Percentiles rank a stretch among this genome's conserved stretches.
These are phyloP conservation scores for Dendrophyllia cribrosa DNA, from an alignment of 64 coral and sea anemone species.

Conservation along the genomic window DNA sequence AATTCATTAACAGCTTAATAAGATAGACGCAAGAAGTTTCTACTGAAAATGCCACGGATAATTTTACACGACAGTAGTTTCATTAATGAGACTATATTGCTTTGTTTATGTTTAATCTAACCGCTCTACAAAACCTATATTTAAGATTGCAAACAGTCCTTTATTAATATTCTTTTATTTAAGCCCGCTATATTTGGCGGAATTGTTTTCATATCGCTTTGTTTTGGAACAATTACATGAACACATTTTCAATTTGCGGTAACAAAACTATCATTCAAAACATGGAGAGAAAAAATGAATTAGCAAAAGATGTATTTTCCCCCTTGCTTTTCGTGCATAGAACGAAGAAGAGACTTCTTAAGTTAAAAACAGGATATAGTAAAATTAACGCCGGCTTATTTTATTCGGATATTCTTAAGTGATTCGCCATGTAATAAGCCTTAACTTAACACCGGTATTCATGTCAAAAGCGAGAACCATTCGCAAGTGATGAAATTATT, in stretches of 20 bases:
- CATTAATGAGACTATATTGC: slow-evolving; percentile 1
- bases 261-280: background rate
- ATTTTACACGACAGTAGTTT: slow-evolving; percentile 8
- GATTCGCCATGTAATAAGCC: slow-evolving; percentile 22
- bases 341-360: background rate
- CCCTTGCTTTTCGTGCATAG: background rate
- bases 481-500: slow-evolving; percentile 36
- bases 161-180: slow-evolving; percentile 39
- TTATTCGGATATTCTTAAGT: slow-evolving; percentile 36
- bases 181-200: slow-evolving; percentile 34
- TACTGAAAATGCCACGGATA: background rate
- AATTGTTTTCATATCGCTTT: slow-evolving; percentile 46
- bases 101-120: slow-evolving; percentile 27
- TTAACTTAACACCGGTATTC: slow-evolving; percentile 33
- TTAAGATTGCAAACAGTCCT: slow-evolving; percentile 33
- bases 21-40: slow-evolving; percentile 23
- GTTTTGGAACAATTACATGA: background rate
- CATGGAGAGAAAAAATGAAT: background rate
- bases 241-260: slow-evolving; percentile 35
- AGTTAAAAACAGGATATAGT: slow-evolving; percentile 33
- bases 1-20: slow-evolving; percentile 29
- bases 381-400: slow-evolving; percentile 45
- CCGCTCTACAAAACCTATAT: slow-evolving; percentile 30
- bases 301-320: background rate
- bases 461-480: slow-evolving; percentile 25